These are phyloP conservation scores for Eulemur coronatus DNA, from an alignment of 2,797 vertebrate genomes.

Conservation along the genomic window DNA sequence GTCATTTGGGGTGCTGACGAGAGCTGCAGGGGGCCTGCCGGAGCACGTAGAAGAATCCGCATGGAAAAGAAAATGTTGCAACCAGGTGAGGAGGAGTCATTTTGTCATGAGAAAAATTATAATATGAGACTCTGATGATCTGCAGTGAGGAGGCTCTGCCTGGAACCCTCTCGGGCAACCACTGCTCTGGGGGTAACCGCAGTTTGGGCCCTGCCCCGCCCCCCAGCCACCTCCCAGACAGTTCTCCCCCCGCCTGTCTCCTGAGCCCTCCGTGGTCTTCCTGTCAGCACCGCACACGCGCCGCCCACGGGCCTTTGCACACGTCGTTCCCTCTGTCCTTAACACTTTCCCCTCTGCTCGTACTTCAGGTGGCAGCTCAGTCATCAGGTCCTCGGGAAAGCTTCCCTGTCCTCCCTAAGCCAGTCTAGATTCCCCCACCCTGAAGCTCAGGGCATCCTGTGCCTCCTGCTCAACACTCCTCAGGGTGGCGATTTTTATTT, in stretches of 20 bases:
- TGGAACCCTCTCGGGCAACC: neutral
- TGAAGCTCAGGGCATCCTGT: rapidly evolving
- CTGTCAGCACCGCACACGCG: rapidly evolving
- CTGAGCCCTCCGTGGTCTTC: neutral
- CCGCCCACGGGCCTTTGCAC: neutral
- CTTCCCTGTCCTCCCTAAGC: neutral
- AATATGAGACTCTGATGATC: neutral
- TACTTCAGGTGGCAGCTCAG: neutral
- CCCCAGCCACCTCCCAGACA: neutral
- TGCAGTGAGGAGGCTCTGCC: neutral
- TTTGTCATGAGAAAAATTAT: neutral
- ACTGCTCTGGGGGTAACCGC: rapidly evolving
- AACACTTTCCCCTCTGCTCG: neutral
- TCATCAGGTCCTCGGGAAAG: neutral
- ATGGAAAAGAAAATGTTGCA: neutral
- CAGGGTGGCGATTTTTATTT: neutral
- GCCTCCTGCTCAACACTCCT: no score
- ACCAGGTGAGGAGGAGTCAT: neutral
- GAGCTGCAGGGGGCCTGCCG: neutral
- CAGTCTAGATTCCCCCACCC: neutral
- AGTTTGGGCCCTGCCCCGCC: neutral
- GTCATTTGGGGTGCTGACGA: neutral
- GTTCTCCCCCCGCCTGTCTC: neutral
- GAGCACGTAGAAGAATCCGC: neutral
- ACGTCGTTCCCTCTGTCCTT: neutral